Evolutionary conservation across 2,888 invertebrate species (phyloP), one percentile per base, ranked within the genome.

Genomic region (Torymus auratus): DNA sequence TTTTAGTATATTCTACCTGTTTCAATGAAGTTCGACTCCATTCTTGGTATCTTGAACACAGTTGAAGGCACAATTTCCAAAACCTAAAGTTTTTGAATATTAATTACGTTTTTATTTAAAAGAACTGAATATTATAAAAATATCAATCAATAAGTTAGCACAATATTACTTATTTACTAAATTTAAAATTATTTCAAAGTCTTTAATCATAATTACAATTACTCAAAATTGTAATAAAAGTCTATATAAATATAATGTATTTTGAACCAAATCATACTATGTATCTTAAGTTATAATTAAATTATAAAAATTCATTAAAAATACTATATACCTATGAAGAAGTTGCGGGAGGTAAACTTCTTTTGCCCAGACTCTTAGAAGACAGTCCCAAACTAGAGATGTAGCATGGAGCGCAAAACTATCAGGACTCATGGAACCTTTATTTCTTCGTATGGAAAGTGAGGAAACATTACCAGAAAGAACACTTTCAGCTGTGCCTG

Each of bases 11-110:
- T 1, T 41, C 70, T 82, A 86, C 87, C 83, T 88, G 88, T 80
- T 85, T 88, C 3, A 90, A 76, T 2, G 87, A 85, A 69, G 89
- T 91, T 53, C 90, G 91, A 72, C 94, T 93, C 95, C 96, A 97
- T n/a, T 93, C 94, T 12, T 94, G 92, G 89, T 96, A 96, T 86
- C 98, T 93, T 62, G 96, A 93, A 62, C 97, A 88, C 58, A 98
- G 92, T 92, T 98, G 96, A 82, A 98, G 92, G 20, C 95, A 95
- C 10, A 98, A 92, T 91, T 97, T 98, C 94, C 97, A 96, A 91
- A 98, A 97, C 88, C 96, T 95, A 74, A 41, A 41, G 7, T 41
- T 41, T 41, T 41, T 7, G 7, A 41, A 41, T 41, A 41, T 41
- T 41, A 7, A 41, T 41, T 41, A 41, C 7, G 1, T 41, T 41